These are phyloP conservation scores for Eulemur mongoz DNA, from an alignment of 2,797 vertebrate species.

Conservation along the genomic window DNA sequence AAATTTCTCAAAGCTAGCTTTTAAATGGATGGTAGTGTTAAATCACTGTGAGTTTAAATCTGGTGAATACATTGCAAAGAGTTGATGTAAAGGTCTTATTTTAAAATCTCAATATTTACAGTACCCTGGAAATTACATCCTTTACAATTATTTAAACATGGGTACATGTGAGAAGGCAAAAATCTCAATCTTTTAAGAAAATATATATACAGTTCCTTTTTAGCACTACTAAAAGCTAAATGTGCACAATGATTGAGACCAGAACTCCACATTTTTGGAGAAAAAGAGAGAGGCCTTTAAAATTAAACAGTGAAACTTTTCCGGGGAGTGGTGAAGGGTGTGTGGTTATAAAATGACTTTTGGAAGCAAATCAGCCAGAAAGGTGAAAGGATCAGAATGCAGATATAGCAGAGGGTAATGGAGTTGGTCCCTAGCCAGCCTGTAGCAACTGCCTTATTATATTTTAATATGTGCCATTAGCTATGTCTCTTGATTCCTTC, in stretches of 20 bases:
- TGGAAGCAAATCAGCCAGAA: conserved; percentile 71
- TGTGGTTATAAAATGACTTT: conserved; percentile 64
- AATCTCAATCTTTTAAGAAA: not conserved
- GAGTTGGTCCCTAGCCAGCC: not conserved
- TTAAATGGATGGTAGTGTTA: not conserved
- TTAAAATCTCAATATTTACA: conserved; percentile 32
- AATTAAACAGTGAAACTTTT: conserved; percentile 68
- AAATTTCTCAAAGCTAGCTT: conserved; percentile 8
- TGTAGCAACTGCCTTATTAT: conserved; percentile 51
- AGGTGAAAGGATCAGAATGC: conserved; percentile 62
- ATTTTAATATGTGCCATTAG: conserved; percentile 62
- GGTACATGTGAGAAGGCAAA: not conserved
- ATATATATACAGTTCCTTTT: not conserved
- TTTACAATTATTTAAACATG: conserved; percentile 1
- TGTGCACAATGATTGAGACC: not conserved
- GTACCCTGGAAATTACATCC: not conserved
- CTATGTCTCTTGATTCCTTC: not conserved
- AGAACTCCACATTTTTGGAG: conserved; percentile 16
- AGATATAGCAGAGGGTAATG: conserved; percentile 48
- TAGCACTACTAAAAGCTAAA: not conserved
- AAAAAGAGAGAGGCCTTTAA: conserved; percentile 49
- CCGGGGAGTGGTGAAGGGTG: not conserved
- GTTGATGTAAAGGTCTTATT: not conserved
- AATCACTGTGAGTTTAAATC: conserved; percentile 1
- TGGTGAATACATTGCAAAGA: not conserved